phyloP scores from a whole-genome alignment of 2,113 vertebrate genomes.

The Nesoenas mayeri region DNA sequence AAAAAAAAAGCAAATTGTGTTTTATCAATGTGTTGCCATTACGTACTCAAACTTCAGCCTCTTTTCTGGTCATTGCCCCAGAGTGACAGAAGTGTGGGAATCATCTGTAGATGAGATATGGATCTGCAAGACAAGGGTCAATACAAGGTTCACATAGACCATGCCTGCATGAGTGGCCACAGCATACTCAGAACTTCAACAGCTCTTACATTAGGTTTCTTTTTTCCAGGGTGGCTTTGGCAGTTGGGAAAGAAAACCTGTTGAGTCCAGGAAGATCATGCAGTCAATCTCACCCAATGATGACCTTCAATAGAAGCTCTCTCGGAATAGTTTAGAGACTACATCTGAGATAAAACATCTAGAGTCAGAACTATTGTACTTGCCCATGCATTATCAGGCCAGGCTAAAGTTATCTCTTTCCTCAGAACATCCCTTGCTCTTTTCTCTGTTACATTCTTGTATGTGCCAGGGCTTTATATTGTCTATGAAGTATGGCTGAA shows the following conservation, averaged over 20 bases:
- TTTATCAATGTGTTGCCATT: background rate
- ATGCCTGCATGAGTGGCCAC: background rate
- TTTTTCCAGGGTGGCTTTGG: background rate
- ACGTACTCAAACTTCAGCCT: slow-evolving; percentile 17
- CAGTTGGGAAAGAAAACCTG: background rate
- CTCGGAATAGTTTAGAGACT: background rate
- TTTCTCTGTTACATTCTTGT: background rate
- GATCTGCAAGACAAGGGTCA: background rate
- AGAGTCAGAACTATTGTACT: background rate
- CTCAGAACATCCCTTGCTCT: background rate
- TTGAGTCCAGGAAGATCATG: background rate
- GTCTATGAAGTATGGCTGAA: background rate
- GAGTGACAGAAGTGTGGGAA: background rate
- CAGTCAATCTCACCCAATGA: background rate
- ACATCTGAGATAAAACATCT: background rate
- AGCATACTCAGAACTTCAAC: background rate
- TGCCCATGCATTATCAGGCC: background rate
- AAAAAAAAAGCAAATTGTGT: background rate
- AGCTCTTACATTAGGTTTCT: background rate
- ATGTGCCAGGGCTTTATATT: background rate
- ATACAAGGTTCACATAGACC: background rate
- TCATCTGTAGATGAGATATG: background rate
- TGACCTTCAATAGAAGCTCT: background rate
- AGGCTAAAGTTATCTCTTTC: background rate
- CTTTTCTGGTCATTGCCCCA: slow-evolving; percentile 3